Evolutionary conservation across 2,797 vertebrate genomes (phyloP), one percentile per base, ranked within the genome.

Genomic region (Dipus sagitta): DNA sequence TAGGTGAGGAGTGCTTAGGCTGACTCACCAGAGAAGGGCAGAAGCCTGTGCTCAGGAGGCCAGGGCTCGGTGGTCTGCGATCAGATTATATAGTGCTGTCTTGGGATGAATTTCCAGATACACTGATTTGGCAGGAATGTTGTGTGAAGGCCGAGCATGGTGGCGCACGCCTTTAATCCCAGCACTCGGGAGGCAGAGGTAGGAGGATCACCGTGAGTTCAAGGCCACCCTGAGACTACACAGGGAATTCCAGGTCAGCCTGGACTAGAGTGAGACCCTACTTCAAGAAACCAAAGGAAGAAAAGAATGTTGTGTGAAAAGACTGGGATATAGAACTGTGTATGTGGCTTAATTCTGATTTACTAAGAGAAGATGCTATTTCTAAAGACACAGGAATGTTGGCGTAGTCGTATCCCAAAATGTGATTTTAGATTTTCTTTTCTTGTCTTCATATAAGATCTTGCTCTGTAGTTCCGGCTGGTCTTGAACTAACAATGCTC

Each of bases 21-120:
- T 88, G 67, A 90, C 62, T 83, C 60, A 64, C 30, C 74, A 86
- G 82, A 85, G 86, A 87, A 93, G 21, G 83, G 64, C 60, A 64
- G 65, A 74, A 38, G 26, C 23, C 52, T 47, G 75, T 30, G 54
- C n/a, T 74, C 58, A 42, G 3, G 64, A 30, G 26, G 30, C 74
- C 80, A 80, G 78, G 64, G 32, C 17, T 42, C 47, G 42, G 32
- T 34, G 32, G 70, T 38, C 70, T 47, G 4, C 21, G 67, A 26
- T 47, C 60, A 79, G 89, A 32, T 62, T 83, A 13, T 83, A 13
- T 28, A 34, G 64, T 24, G 34, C 52, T 52, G 20, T 65, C 30
- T 81, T 91, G 75, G 89, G 91, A 91, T 0, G 12, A 42, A n/a
- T 60, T 71, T 89, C 54, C 47, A 54, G 70, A 72, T 76, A 13